A percentile compares a stretch with the other conserved stretches of the same genome.
These are phyloP conservation scores for Catocala sponsa DNA, from an alignment of 2,888 invertebrate species.

Conservation along the genomic window DNA sequence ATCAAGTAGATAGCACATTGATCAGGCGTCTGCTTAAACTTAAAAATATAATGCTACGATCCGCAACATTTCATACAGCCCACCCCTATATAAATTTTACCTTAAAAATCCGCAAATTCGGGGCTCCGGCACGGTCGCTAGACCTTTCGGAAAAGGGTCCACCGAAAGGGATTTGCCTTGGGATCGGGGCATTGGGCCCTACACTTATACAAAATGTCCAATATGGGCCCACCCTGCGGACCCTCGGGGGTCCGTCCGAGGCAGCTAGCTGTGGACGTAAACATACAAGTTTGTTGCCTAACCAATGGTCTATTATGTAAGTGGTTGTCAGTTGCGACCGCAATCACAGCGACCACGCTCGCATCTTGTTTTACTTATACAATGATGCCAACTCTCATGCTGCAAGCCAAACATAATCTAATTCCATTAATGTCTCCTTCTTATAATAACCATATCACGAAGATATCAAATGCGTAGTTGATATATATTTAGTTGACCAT, in stretches of 20 bases:
- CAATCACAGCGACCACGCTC: slow-evolving; percentile 29
- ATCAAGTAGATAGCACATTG: slow-evolving; percentile 37
- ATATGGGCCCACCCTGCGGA: slow-evolving; percentile 76
- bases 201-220: slow-evolving; percentile 88
- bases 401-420: no score
- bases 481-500: no score
- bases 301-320: slow-evolving; percentile 68
- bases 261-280: slow-evolving; percentile 77
- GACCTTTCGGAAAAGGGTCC: slow-evolving; percentile 84
- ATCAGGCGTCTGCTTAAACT: slow-evolving; percentile 42
- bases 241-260: slow-evolving; percentile 73
- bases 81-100: slow-evolving; percentile 85
- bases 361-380: not conserved
- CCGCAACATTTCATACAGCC: slow-evolving; percentile 58
- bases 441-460: no score
- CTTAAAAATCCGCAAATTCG: slow-evolving; percentile 88
- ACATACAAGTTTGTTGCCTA: slow-evolving; percentile 83
- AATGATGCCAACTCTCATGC: no score
- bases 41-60: slow-evolving; percentile 51
- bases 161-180: slow-evolving; percentile 86
- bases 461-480: no score
- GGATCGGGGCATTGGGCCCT: slow-evolving; percentile 79
- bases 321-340: slow-evolving; percentile 44
- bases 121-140: slow-evolving; percentile 79
- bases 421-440: no score